Evolutionary conservation across 2,113 vertebrate species (phyloP).

Genomic region (Apteryx owenii): DNA sequence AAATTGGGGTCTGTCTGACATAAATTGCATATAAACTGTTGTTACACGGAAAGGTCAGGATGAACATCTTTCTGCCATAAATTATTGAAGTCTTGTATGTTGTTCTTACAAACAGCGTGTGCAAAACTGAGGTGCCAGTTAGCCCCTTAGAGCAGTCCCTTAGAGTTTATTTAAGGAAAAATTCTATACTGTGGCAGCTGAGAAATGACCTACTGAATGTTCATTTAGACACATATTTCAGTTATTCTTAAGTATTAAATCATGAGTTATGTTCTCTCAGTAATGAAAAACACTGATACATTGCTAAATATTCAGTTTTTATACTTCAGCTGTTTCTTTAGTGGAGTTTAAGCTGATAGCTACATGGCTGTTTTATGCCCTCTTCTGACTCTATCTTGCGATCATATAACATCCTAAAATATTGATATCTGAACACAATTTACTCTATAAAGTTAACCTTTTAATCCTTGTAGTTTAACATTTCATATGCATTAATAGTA

Average conservation of each 20-base stretch:
- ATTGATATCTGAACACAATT: neutral
- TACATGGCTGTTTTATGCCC: neutral
- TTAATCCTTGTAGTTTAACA: neutral
- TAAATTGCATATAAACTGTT: neutral
- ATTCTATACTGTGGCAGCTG: neutral
- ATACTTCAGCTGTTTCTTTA: neutral
- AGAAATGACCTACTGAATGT: neutral
- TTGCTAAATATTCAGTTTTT: no score
- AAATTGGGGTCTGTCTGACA: neutral
- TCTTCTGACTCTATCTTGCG: neutral
- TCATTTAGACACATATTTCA: neutral
- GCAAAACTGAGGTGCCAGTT: accelerated
- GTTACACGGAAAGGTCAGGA: neutral
- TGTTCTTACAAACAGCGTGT: neutral
- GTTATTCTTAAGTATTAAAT: neutral
- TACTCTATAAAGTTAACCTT: neutral
- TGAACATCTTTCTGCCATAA: neutral
- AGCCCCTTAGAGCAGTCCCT: neutral
- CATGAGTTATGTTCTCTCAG: accelerated
- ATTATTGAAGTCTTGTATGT: neutral
- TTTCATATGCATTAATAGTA: neutral
- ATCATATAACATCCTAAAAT: neutral
- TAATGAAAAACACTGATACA: no score
- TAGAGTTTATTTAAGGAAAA: neutral
- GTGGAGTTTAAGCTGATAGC: neutral